Evolutionary conservation across 2,797 vertebrate species (phyloP).

Genomic region (Mormyrus hasselquistii): DNA sequence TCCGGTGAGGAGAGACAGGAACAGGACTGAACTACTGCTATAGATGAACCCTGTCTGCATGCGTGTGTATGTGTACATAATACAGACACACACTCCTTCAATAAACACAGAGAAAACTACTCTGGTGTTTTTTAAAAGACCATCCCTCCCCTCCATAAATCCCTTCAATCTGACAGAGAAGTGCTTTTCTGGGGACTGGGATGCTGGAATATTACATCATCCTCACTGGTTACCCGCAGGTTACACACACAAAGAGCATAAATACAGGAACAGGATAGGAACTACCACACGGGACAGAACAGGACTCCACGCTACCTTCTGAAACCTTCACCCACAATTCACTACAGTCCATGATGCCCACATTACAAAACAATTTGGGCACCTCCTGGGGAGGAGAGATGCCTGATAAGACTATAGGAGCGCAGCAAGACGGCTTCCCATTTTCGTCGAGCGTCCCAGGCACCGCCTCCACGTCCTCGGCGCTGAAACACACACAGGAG

Average conservation of each 20-base stretch:
- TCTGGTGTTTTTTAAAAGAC: neutral
- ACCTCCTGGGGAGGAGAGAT: neutral
- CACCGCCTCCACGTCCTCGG: neutral
- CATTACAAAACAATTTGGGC: neutral
- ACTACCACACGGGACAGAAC: neutral
- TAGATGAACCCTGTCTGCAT: constrained; percentile 35
- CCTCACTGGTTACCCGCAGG: neutral
- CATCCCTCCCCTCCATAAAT: neutral
- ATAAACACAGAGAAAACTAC: neutral
- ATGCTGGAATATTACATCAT: neutral
- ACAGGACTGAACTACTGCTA: constrained; percentile 14
- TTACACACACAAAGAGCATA: neutral
- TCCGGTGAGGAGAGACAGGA: constrained; percentile 47
- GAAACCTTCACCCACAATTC: neutral
- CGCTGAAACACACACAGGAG: neutral
- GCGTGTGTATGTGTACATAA: neutral
- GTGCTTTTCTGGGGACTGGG: neutral
- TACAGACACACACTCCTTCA: neutral
- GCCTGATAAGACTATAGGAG: neutral
- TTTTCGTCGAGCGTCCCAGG: neutral
- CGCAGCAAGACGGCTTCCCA: neutral
- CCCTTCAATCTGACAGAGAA: neutral
- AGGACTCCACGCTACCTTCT: neutral
- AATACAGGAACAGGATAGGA: neutral
- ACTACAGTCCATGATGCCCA: neutral